Percentiles rank a stretch among this genome's conserved stretches.
phyloP scores from a whole-genome alignment of 2,888 invertebrate genomes.

The Fragum whitleyi region DNA sequence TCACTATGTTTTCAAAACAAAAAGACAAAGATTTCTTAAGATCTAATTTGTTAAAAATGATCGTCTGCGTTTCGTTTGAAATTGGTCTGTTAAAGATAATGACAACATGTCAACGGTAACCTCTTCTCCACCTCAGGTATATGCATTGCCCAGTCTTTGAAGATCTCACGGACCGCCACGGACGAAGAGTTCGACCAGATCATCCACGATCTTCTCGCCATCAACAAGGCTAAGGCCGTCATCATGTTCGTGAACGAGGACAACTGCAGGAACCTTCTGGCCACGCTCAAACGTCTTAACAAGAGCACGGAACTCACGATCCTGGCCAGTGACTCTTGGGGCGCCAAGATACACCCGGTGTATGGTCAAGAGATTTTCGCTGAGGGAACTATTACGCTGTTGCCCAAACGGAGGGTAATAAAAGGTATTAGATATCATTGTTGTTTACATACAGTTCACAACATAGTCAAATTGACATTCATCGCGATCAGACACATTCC shows the following conservation, averaged over 20 bases:
- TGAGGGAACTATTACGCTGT: conserved; percentile 83
- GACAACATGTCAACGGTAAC: too few species aligned
- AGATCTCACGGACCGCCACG: conserved; percentile 88
- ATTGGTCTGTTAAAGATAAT: too few species aligned
- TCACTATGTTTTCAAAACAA: conserved; percentile 2
- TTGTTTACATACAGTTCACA: too few species aligned
- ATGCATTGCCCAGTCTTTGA: conserved; percentile 88
- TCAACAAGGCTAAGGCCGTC: conserved; percentile 87
- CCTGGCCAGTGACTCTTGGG: conserved; percentile 85
- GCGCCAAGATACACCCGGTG: conserved; percentile 84
- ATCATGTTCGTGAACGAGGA: conserved; percentile 91
- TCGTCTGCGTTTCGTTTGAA: too few species aligned
- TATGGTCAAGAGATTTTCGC: conserved; percentile 81
- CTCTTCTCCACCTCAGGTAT: conserved; percentile 83
- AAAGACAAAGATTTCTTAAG: too few species aligned
- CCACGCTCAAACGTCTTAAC: conserved; percentile 74
- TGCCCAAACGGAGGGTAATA: conserved; percentile 81
- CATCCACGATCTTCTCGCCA: conserved; percentile 87
- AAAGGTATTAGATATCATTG: too few species aligned
- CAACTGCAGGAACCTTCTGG: conserved; percentile 86
- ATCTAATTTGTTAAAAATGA: too few species aligned
- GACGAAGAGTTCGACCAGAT: conserved; percentile 88
- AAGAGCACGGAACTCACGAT: conserved; percentile 78
- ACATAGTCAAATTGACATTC: too few species aligned
- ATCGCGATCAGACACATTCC: too few species aligned